phyloP scores from a whole-genome alignment of 2,888 invertebrate genomes.

The Neoscelio sp. region DNA sequence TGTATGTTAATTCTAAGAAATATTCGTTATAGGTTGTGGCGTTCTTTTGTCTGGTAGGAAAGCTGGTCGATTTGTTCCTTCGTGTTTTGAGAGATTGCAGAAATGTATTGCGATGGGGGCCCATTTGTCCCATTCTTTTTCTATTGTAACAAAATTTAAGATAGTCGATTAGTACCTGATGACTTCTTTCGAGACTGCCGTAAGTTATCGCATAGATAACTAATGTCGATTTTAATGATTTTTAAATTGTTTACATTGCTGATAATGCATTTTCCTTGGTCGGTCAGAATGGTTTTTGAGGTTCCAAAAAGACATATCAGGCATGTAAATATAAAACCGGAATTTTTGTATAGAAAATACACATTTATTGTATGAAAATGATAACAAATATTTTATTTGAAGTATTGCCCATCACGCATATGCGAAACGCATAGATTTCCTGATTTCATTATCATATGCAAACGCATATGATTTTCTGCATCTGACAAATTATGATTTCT shows the following conservation, averaged over 20 bases:
- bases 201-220: not conserved
- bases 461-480: no score
- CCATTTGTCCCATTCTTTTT: not conserved
- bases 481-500: no score
- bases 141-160: not conserved
- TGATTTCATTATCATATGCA: no score
- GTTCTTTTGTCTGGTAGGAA: no score
- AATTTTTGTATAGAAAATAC: no score
- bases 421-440: no score
- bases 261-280: not conserved
- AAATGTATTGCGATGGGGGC: not conserved
- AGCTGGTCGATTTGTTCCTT: not conserved
- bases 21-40: not conserved
- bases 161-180: no score
- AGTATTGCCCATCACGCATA: no score
- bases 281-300: not conserved
- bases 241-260: not conserved
- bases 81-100: not conserved
- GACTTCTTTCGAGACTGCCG: no score
- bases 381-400: no score
- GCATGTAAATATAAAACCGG: no score
- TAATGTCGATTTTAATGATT: slow-evolving; percentile 5
- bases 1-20: not conserved
- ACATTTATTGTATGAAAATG: no score
- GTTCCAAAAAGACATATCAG: not conserved